Base-by-base conservation (phyloP, 2,888 invertebrate species). In the Agrotis puta region DNA sequence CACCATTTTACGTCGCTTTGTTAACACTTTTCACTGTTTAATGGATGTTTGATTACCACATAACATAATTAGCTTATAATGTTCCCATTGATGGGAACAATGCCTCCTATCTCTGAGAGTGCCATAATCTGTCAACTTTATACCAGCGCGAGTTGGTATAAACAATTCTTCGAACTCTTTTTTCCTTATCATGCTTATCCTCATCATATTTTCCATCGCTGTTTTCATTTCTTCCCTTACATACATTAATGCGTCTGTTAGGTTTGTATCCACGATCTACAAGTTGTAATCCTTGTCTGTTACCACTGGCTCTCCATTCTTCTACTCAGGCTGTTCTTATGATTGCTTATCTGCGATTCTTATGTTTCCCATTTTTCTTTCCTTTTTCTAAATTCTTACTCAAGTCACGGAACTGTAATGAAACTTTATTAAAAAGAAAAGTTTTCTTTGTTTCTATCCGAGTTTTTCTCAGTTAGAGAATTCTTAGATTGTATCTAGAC, bases 311-410 rank as follows among this genome's bases (percentile, higher is more conserved):
- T n/a, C 33, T n/a, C 0, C 56, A n/a, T 39, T 39, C 11, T 39
- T 39, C 6, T n/a, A n/a, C 14, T 33, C 33, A 27, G 6, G 13
- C 1, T 33, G 54, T 64, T 50, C n/a, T n/a, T n/a, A n/a, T 27
- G 56, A 80, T 79, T 39, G 7, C 33, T 65, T 70, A 78, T 70
- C 80, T 70, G 20, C 24, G 43, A 74, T 79, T 63, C 24, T 80
- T 63, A 24, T 54, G 47, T 33, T 39, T 74, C 45, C 18, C 18
- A 2, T 54, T 71, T 54, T 70, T 80, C 33, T 54, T 76, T 58
- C 3, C 39, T 71, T 64, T 56, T 47, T 20, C 0, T 51, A 33
- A 33, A 51, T 64, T 51, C 67, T 22, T 11, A 51, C 45, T 77
- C 59, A 14, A 58, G 51, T 68, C 48, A 62, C 58, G 58, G 20